A percentile compares a stretch with the other conserved stretches of the same genome.
phyloP scores from a whole-genome alignment of 1,140 invertebrate genomes.

The Leucophenga varia region DNA sequence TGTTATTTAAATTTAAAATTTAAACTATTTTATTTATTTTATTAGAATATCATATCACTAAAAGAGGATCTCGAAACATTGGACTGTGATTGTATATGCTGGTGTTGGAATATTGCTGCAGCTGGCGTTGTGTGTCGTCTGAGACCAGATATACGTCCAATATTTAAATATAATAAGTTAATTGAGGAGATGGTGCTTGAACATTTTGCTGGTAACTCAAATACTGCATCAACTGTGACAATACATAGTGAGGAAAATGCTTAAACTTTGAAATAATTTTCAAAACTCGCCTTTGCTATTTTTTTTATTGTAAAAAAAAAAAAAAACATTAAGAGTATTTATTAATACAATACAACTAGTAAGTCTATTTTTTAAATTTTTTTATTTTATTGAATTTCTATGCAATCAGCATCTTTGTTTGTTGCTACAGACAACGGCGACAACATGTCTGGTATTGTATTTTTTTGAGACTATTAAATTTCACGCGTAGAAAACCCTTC shows the following conservation, averaged over 20 bases:
- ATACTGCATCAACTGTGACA: constrained; percentile 36
- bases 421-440: constrained; percentile 25
- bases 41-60: constrained; percentile 42
- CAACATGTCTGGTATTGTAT: constrained; percentile 26
- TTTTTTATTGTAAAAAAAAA: too few species aligned
- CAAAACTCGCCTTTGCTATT: too few species aligned
- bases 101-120: constrained; percentile 48
- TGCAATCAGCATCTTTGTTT: too few species aligned
- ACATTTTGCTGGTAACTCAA: constrained; percentile 31
- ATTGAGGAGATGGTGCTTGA: constrained; percentile 35
- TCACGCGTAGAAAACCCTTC: constrained; percentile 20
- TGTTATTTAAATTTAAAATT: background rate
- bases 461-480: constrained; percentile 26
- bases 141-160: constrained; percentile 24
- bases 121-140: constrained; percentile 49
- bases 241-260: too few species aligned
- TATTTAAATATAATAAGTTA: constrained; percentile 36
- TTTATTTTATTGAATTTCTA: too few species aligned
- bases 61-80: constrained; percentile 36
- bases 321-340: too few species aligned
- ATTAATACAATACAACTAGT: too few species aligned
- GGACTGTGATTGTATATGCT: constrained; percentile 42
- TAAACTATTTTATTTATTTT: background rate
- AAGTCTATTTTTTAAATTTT: too few species aligned
- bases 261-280: too few species aligned